Evolutionary conservation across 2,888 invertebrate genomes (phyloP).

Genomic region (Ceraclea dissimilis): DNA sequence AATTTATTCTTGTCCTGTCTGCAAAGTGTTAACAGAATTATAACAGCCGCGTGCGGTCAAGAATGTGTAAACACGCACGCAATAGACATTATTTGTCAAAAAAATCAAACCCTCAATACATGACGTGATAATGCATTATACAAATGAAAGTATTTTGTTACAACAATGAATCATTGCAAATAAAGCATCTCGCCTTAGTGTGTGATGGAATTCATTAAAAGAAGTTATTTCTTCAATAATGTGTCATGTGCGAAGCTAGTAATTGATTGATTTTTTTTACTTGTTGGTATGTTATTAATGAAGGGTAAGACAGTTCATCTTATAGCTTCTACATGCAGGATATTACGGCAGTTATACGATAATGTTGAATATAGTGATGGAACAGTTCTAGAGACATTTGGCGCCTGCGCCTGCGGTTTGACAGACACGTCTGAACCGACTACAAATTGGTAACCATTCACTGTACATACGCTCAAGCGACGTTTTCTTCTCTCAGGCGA

Average conservation of each 20-base stretch:
- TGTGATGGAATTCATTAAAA: background rate
- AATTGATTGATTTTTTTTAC: background rate
- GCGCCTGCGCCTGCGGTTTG: background rate
- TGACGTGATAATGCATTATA: background rate
- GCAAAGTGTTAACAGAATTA: slow-evolving; percentile 1
- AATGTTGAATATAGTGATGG: background rate
- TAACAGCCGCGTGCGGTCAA: background rate
- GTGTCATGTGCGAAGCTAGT: background rate
- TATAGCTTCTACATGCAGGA: background rate
- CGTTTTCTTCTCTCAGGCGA: too few species aligned
- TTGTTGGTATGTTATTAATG: background rate
- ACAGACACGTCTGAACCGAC: background rate
- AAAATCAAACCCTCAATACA: background rate
- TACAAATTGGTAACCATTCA: background rate
- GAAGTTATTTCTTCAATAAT: background rate
- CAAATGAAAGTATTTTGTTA: background rate
- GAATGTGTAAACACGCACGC: background rate
- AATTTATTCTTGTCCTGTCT: background rate
- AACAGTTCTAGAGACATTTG: background rate
- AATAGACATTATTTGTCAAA: slow-evolving; percentile 1
- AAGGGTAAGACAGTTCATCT: too few species aligned
- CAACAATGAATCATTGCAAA: background rate
- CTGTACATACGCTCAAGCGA: too few species aligned
- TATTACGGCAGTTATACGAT: background rate
- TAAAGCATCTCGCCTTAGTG: too few species aligned